Evolutionary conservation across 2,888 invertebrate species (phyloP), one percentile per base, ranked within the genome.

Genomic region (Parnassius glacialis): DNA sequence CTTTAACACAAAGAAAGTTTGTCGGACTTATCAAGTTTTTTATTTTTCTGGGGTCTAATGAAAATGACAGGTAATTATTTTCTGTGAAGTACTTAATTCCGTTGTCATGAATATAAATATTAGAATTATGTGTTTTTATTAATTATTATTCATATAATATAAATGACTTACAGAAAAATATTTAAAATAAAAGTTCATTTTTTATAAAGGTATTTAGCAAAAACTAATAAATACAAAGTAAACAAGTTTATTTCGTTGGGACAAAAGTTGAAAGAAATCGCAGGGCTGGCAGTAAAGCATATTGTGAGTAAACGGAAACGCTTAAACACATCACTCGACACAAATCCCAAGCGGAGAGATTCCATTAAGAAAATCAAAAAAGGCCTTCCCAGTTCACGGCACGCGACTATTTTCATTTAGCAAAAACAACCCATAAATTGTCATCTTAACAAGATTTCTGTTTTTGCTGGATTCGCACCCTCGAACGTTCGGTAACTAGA

Each of bases 371-470:
- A 90, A 91, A 91, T 90, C 89, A 90, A 91, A 91, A 90, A 91
- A 90, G 87, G 89, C 85, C 86, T 85, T 81, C 81, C 83, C 81
- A 81, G 83, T 87, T 87, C 89, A 84, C 81, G 84, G 84, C 78
- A 76, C 80, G 81, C 84, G 87, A 91, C 89, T 90, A 90, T 90
- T 90, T 90, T 91, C 90, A 91, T 90, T 91, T 90, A 91, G 90
- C 90, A 91, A 91, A 91, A 91, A 90, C 91, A 91, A 88, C 83
- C 91, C 90, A 91, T 91, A 91, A 91, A 91, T 91, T 91, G 91
- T 90, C 91, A 91, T 90, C 90, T 89, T 90, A 90, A 91, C 90
- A 87, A 91, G 88, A 90, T 91, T 90, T 90, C 84, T 87, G 90
- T 89, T 90, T 90, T 90, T 88, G 89, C 85, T 83, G 80, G 76